Conservation (phyloP, 2,113 vertebrate genomes). For the Rhea americana region DNA sequence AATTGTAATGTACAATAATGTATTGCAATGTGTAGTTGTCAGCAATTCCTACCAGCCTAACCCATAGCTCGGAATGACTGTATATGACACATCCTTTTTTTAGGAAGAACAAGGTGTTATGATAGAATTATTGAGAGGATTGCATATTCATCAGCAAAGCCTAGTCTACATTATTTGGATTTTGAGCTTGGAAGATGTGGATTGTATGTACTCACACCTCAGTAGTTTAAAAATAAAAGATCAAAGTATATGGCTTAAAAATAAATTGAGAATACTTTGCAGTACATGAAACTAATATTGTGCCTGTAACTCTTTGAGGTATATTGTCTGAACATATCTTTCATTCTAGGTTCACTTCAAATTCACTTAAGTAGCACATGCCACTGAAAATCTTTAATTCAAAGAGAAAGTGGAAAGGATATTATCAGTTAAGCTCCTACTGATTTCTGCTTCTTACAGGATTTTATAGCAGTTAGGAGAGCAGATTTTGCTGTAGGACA, state of each 20-base stretch:
- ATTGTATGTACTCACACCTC: background rate
- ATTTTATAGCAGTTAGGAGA: background rate
- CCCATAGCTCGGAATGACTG: background rate
- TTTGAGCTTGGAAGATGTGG: background rate
- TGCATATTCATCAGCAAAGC: background rate
- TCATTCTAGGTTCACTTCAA: background rate
- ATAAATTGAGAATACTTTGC: background rate
- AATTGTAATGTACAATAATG: too few relatives aligned
- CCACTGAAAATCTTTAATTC: background rate
- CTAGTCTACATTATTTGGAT: background rate
- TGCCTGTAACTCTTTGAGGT: background rate
- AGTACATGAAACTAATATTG: background rate
- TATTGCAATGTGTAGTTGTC: background rate
- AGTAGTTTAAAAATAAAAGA: background rate
- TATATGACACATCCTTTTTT: background rate
- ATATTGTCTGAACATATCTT: background rate
- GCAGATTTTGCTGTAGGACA: background rate
- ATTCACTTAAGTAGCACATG: background rate
- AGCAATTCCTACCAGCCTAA: background rate
- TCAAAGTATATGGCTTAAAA: background rate
- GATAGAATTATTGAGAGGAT: background rate
- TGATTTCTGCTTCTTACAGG: background rate
- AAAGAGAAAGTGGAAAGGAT: background rate
- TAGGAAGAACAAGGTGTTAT: background rate
- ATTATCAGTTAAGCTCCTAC: background rate